phyloP scores from a whole-genome alignment of 2,797 vertebrate genomes.

The Girardinus metallicus region DNA sequence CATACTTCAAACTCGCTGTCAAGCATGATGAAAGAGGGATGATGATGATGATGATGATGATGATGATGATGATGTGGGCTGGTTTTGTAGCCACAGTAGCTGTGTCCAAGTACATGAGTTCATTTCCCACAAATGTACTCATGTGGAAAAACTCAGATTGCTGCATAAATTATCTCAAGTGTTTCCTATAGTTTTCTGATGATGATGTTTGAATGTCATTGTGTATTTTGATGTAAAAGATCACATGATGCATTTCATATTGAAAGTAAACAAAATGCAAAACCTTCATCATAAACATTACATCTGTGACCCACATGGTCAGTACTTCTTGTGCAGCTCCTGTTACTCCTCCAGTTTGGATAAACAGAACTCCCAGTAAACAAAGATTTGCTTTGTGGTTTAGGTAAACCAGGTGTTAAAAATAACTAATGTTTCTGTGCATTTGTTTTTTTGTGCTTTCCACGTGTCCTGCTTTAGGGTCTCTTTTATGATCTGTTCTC shows the following conservation, averaged over 20 bases:
- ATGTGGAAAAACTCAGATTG: neutral
- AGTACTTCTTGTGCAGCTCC: neutral
- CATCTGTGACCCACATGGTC: neutral
- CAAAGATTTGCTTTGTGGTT: neutral
- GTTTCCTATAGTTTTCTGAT: neutral
- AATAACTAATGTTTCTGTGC: neutral
- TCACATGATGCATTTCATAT: neutral
- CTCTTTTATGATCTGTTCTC: neutral
- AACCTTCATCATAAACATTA: neutral
- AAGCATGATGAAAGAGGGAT: neutral
- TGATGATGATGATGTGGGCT: neutral
- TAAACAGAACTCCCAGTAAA: neutral
- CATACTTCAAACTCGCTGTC: neutral
- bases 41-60: neutral
- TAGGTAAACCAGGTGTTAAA: neutral
- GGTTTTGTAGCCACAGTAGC: neutral
- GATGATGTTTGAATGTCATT: neutral
- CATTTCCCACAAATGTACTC: neutral
- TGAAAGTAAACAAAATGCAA: neutral
- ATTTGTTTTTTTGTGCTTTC: neutral
- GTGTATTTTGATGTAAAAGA: neutral
- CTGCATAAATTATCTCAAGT: neutral
- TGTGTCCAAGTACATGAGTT: neutral
- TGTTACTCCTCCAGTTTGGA: neutral
- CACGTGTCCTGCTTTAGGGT: neutral